Conservation (phyloP, 2,113 vertebrate species). For the Calidris pugnax region DNA sequence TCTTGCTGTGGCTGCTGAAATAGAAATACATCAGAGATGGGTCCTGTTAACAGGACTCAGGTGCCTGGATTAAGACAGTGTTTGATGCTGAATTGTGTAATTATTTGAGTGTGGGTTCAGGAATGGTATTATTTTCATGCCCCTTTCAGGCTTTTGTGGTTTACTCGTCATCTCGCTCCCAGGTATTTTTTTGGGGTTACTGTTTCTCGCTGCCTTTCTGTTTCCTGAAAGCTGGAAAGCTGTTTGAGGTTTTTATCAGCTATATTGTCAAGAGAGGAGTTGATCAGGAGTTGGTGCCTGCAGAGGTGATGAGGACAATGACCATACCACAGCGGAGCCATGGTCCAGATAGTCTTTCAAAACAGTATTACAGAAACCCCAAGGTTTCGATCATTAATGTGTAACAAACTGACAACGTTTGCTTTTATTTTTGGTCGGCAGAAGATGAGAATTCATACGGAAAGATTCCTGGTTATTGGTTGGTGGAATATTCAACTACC, state of each 20-base stretch:
- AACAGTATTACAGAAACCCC: not conserved
- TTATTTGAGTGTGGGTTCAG: not conserved
- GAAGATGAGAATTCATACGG: not conserved
- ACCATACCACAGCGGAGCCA: fast-evolving
- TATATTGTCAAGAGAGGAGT: fast-evolving
- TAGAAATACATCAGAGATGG: fast-evolving
- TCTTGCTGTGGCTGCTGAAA: fast-evolving
- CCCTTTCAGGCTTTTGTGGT: fast-evolving
- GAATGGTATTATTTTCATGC: not conserved
- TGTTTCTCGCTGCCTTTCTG: not conserved
- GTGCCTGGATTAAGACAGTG: not conserved
- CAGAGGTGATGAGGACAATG: not conserved
- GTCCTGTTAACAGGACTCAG: too few species aligned
- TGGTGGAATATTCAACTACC: not conserved
- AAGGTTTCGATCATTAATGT: not conserved
- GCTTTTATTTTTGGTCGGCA: not conserved
- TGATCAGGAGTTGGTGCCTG: not conserved
- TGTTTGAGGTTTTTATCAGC: not conserved
- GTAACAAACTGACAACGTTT: not conserved
- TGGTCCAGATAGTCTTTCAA: fast-evolving
- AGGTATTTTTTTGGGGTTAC: too few species aligned
- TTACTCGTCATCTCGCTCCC: not conserved
- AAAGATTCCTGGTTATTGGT: not conserved
- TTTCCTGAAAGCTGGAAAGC: not conserved
- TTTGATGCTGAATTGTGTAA: not conserved